Base-by-base conservation (phyloP, 2,113 vertebrate species). In the Aplodontia rufa region DNA sequence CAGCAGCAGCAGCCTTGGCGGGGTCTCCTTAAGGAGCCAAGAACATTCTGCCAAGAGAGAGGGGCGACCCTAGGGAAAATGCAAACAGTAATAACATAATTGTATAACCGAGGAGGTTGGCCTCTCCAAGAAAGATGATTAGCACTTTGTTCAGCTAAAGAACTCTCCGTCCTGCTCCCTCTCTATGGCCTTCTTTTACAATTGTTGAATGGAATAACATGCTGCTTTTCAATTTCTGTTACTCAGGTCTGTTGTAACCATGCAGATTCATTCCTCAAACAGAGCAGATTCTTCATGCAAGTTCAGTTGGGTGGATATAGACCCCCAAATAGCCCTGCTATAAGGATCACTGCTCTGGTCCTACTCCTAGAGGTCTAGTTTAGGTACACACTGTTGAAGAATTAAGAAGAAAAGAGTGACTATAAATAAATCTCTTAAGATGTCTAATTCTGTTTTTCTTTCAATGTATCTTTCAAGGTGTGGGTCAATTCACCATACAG, bases 1-100 rank as follows among this genome's bases (percentile, higher is more conserved):
- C 30, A 88, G 68, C 10, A 74, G 53, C 40, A 71, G n/a, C 40
- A 64, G n/a, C 0, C 19, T 37, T 42, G 8, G 78, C 62, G 42
- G n/a, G n/a, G 40, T 71, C 14, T 37, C 42, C 13, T 24, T 20
- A 26, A 14, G 22, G 49, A 82, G 84, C 24, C 40, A 24, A 81
- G n/a, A 93, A 62, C 30, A 64, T 42, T n/a, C 78, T 69, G 53
- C 17, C 69, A 76, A 69, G 84, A 93, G 75, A 72, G 9, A 96
- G 42, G 8, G 35, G 14, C 37, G 69, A 87, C 35, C 6, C 19
- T 62, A 22, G 2, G n/a, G n/a, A 69, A 93, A 40, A 58, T 0
- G 5, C 42, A 79, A 74, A 69, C 22, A 87, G 35, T n/a, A 35
- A 8, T 49, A 42, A 40, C 53, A 79, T 51, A 69, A 66, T 58